phyloP scores from a whole-genome alignment of 2,888 invertebrate species.

The Melipona bicolor region DNA sequence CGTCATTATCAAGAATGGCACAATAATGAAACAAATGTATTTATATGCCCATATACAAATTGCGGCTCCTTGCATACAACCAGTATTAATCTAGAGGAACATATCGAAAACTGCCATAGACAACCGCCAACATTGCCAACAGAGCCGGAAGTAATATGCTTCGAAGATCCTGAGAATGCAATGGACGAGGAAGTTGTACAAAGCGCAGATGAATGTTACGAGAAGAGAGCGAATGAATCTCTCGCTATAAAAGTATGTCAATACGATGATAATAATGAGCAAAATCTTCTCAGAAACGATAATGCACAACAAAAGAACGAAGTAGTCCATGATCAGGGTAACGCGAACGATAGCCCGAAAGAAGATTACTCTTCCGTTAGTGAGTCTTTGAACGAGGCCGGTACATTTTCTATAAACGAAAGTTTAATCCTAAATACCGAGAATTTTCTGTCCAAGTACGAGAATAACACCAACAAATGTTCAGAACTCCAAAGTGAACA shows the following conservation, averaged over 20 bases:
- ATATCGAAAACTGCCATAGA: slow-evolving; percentile 81
- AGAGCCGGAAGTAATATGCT: slow-evolving; percentile 82
- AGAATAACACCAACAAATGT: slow-evolving; percentile 58
- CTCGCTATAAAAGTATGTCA: slow-evolving; percentile 34
- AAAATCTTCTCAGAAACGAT: slow-evolving; percentile 63
- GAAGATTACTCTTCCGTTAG: slow-evolving; percentile 60
- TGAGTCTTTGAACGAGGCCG: slow-evolving; percentile 68
- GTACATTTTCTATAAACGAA: slow-evolving; percentile 76
- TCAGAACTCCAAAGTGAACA: slow-evolving; percentile 67
- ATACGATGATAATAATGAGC: slow-evolving; percentile 48
- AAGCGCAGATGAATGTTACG: slow-evolving; percentile 66
- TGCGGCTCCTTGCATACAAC: slow-evolving; percentile 79
- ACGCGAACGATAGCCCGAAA: slow-evolving; percentile 57
- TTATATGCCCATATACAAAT: slow-evolving; percentile 81
- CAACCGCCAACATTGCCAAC: slow-evolving; percentile 79
- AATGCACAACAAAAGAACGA: slow-evolving; percentile 67
- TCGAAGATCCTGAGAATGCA: slow-evolving; percentile 77
- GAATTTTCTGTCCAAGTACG: slow-evolving; percentile 75
- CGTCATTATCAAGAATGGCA: slow-evolving; percentile 83
- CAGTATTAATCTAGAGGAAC: slow-evolving; percentile 80
- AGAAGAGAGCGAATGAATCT: slow-evolving; percentile 50
- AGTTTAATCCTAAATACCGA: slow-evolving; percentile 77
- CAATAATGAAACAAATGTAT: slow-evolving; percentile 81
- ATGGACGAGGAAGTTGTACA: slow-evolving; percentile 75
- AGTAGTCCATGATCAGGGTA: slow-evolving; percentile 60